phyloP scores from a whole-genome alignment of 2,113 vertebrate species.

The Spea multiplicata region DNA sequence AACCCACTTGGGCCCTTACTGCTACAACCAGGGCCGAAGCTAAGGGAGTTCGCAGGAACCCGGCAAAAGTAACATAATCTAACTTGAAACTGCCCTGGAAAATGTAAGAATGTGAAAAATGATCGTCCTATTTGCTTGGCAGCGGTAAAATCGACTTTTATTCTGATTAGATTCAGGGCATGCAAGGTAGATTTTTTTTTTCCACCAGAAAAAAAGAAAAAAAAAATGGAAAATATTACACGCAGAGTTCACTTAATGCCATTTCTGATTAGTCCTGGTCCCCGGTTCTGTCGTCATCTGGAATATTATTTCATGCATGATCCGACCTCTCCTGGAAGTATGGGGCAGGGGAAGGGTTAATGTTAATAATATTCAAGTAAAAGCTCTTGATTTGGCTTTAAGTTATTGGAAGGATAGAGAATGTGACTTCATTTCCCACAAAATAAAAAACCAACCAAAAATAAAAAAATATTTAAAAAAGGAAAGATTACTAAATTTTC shows the following conservation, averaged over 20 bases:
- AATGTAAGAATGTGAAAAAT: constrained; percentile 78
- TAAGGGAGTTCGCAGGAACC: constrained; percentile 69
- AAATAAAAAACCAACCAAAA: no score
- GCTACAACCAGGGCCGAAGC: constrained; percentile 54
- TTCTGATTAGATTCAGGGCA: constrained; percentile 74
- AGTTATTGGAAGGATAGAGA: no score
- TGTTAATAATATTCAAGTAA: no score
- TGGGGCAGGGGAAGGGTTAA: no score
- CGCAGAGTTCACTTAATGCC: background rate
- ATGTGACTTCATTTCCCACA: no score
- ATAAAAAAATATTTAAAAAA: no score
- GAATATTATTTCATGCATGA: no score
- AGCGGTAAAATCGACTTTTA: constrained; percentile 68
- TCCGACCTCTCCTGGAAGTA: no score
- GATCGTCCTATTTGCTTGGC: constrained; percentile 71
- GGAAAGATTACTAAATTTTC: no score
- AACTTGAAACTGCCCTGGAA: constrained; percentile 68
- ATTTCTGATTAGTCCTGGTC: no score
- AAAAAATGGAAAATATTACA: constrained; percentile 63
- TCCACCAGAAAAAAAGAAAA: constrained; percentile 69
- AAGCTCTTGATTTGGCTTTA: no score
- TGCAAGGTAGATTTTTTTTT: constrained; percentile 61
- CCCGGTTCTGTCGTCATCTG: no score
- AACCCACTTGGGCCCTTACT: constrained; percentile 58
- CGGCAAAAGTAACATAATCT: constrained; percentile 73